Evolutionary conservation across 2,888 invertebrate genomes (phyloP).

Genomic region (Elgonia sp.): DNA sequence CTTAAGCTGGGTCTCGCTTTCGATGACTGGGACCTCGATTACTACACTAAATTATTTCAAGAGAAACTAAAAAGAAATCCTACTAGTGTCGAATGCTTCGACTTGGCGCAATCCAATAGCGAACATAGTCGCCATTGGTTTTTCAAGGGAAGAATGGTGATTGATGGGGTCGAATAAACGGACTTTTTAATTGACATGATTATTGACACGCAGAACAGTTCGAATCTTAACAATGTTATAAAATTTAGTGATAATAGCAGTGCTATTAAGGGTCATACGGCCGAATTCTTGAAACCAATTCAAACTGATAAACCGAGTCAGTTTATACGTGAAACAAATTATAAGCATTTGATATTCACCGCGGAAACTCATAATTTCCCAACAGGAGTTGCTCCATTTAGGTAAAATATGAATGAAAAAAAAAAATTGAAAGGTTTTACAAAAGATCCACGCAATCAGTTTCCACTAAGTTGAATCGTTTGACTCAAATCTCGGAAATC

Average conservation of each 20-base stretch:
- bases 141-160: slow-evolving; percentile 94
- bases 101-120: slow-evolving; percentile 98
- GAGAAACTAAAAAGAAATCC: slow-evolving; percentile 95
- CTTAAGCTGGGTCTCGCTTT: slow-evolving; percentile 94
- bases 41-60: slow-evolving; percentile 95
- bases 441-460: slow-evolving; percentile 87
- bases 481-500: slow-evolving; percentile 77
- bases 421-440: slow-evolving; percentile 90
- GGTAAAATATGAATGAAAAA: no score
- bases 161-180: slow-evolving; percentile 93
- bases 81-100: slow-evolving; percentile 98
- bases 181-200: slow-evolving; percentile 97
- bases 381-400: no score
- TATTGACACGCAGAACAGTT: slow-evolving; percentile 94
- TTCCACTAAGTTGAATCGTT: slow-evolving; percentile 79
- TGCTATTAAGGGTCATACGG: slow-evolving; percentile 94
- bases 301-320: slow-evolving; percentile 90
- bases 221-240: slow-evolving; percentile 97
- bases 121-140: slow-evolving; percentile 99
- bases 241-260: slow-evolving; percentile 99
- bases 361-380: slow-evolving; percentile 96
- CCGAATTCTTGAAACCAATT: slow-evolving; percentile 91
- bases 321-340: slow-evolving; percentile 87
- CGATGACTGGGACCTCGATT: slow-evolving; percentile 96
- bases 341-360: slow-evolving; percentile 97